Conservation (phyloP, 2,888 invertebrate species). For the Nymphalis c-album region DNA sequence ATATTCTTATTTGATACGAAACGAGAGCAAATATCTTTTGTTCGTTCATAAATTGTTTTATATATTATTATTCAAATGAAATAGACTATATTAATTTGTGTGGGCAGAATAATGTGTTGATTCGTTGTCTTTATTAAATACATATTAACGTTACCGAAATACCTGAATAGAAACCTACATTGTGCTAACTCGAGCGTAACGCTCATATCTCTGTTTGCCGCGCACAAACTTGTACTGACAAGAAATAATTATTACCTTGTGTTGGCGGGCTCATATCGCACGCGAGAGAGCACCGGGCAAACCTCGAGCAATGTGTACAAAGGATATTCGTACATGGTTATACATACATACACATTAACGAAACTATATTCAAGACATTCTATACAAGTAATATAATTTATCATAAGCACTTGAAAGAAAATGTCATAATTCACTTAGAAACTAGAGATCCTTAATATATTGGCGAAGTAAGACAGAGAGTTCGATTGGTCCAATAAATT, state of each 20-base stretch:
- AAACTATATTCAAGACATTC: not conserved
- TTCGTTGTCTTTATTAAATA: constrained; percentile 13
- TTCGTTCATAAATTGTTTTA: not conserved
- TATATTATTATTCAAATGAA: not conserved
- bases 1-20: constrained; percentile 3
- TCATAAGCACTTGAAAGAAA: not conserved
- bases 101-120: not conserved
- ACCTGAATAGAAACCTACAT: constrained; percentile 29
- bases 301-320: constrained; percentile 29
- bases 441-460: constrained; percentile 57
- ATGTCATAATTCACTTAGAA: not conserved
- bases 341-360: not conserved
- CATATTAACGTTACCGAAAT: constrained; percentile 21
- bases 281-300: constrained; percentile 30
- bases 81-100: too few relatives aligned
- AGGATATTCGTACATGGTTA: constrained; percentile 15
- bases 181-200: constrained; percentile 32
- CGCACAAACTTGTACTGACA: constrained; percentile 36
- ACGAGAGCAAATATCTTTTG: not conserved
- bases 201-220: constrained; percentile 35
- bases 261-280: constrained; percentile 34
- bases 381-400: not conserved
- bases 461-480: constrained; percentile 61
- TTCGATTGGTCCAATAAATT: constrained; percentile 76
- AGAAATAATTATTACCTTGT: constrained; percentile 38